Conservation (phyloP, 2,797 vertebrate species). For the Diglossa cyanea region DNA sequence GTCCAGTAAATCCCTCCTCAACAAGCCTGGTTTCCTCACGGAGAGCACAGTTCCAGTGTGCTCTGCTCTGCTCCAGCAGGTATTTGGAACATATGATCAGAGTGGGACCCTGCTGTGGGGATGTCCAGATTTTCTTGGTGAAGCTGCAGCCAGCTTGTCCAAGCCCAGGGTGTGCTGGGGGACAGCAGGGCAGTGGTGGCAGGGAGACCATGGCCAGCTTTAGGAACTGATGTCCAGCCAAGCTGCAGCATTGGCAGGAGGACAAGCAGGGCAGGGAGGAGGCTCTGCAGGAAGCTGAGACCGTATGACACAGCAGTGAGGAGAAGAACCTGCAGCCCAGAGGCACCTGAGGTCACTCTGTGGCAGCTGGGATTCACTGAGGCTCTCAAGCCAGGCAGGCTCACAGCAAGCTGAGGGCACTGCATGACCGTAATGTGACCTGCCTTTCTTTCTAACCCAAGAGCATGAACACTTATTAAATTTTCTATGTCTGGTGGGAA, state of each 20-base stretch:
- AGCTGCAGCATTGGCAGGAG: not conserved
- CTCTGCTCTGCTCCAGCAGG: not conserved
- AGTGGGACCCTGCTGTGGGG: not conserved
- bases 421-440: not conserved
- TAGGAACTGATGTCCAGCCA: not conserved
- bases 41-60: not conserved
- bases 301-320: accelerated
- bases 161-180: not conserved
- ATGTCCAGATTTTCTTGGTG: not conserved
- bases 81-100: not conserved
- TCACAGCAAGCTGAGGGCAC: not conserved
- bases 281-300: not conserved
- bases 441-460: not conserved
- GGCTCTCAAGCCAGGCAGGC: not conserved
- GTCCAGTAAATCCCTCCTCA: not conserved
- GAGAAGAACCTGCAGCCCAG: not conserved
- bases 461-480: not conserved
- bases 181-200: not conserved
- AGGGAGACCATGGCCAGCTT: not conserved
- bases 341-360: constrained; percentile 29
- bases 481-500: not conserved
- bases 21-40: not conserved
- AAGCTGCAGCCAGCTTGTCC: not conserved
- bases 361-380: not conserved
- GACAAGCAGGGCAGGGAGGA: not conserved